Conservation (phyloP, 2,113 vertebrate species). For the Dipodomys stephensi region DNA sequence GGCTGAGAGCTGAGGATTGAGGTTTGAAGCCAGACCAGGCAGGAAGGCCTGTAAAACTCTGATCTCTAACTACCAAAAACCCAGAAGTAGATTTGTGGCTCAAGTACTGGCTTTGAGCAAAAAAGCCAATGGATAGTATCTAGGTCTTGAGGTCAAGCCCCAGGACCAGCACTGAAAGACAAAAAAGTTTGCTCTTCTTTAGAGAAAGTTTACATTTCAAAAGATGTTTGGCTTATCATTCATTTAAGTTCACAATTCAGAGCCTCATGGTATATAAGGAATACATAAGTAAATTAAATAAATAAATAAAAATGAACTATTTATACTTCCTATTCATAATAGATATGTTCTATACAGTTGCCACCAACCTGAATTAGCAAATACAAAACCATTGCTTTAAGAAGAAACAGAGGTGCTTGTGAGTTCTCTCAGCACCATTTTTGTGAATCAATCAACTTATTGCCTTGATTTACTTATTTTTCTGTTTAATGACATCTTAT, state of each 20-base stretch:
- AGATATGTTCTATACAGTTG: not conserved
- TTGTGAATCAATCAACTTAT: not conserved
- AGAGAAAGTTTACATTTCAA: conserved; percentile 18
- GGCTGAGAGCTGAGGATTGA: too few species aligned
- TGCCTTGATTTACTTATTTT: not conserved
- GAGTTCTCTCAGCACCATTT: not conserved
- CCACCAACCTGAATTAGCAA: not conserved
- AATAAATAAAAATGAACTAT: not conserved
- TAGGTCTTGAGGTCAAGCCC: too few species aligned
- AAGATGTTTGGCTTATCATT: conserved; percentile 30
- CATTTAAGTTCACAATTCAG: not conserved
- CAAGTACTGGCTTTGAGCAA: too few species aligned
- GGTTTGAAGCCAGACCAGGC: too few species aligned
- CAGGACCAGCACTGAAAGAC: too few species aligned
- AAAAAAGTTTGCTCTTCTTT: too few species aligned
- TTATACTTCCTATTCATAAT: not conserved
- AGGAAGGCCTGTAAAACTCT: too few species aligned
- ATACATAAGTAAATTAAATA: not conserved
- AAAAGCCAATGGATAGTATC: too few species aligned
- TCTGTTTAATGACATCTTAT: conserved; percentile 17
- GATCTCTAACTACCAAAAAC: too few species aligned
- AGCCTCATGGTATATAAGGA: not conserved
- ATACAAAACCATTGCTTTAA: not conserved
- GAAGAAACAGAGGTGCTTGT: not conserved
- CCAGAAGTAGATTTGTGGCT: too few species aligned